Base-by-base conservation (phyloP, 35 echinoderm and acorn worm species). In the Ophiothrix spiculata region DNA sequence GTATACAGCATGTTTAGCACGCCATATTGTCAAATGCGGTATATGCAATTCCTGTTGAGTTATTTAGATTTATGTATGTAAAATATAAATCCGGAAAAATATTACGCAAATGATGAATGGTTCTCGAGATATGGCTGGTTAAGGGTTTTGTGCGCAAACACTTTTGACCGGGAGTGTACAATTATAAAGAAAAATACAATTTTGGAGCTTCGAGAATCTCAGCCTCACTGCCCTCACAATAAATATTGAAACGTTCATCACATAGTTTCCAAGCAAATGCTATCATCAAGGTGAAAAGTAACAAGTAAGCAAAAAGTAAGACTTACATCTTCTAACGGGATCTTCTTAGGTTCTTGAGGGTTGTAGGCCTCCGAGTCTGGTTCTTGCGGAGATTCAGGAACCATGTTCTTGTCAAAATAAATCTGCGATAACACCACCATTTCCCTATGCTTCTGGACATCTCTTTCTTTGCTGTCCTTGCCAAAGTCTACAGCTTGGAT, bases 241-340 rank as follows among this genome's bases (percentile, higher is more conserved):
- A 31, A 39, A 56, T 31, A 28, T 28, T 32, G 32, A 21, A 16
- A 0, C 10, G 25, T n/a, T n/a, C n/a, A n/a, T n/a, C n/a, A n/a
- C n/a, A n/a, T n/a, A n/a, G n/a, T n/a, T n/a, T 16, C 29, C 12
- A 35, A 84, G 29, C 17, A 4, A 17, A 19, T 38, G 17, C 33
- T 16, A 39, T 17, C 16, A 0, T 81, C 37, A 13, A 39, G 0
- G 79, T 32, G 75, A 77, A 15, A 77, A 21, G n/a, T 32, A 16
- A 14, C 35, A 0, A n/a, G 16, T 32, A n/a, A 80, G 31, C 32
- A 23, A 80, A 0, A 0, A 60, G 42, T 37, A 33, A 39, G 8
- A 98, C 96, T 94, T 77, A 99, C 96, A 84, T 99, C 96, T 87
- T 99, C 92, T 32, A 99, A 54, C 0, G 96, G 96, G 17, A 99